Evolutionary conservation across 2,113 vertebrate species (phyloP).

Genomic region (Pitta sordida): DNA sequence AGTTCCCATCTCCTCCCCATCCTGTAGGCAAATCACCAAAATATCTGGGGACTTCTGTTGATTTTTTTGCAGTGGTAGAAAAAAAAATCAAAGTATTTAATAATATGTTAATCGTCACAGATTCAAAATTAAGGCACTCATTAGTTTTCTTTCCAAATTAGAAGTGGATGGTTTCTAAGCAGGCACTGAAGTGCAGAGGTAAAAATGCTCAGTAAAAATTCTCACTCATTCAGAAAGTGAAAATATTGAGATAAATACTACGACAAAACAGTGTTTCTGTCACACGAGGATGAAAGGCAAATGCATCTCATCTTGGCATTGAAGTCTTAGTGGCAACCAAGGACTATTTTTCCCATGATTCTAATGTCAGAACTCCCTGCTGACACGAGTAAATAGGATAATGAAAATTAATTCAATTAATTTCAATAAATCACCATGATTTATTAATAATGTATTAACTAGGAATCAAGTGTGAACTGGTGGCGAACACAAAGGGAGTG

Average conservation of each 20-base stretch:
- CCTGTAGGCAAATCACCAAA: neutral
- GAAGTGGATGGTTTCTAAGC: neutral
- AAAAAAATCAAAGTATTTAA: neutral
- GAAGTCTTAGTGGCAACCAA: neutral
- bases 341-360: neutral
- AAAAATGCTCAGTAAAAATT: neutral
- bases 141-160: neutral
- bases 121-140: neutral
- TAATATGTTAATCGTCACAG: neutral
- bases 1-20: neutral
- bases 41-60: neutral
- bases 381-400: neutral
- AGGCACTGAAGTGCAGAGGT: neutral
- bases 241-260: neutral
- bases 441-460: slow-evolving; percentile 3
- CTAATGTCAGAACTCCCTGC: neutral
- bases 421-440: neutral
- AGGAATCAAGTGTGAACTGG: neutral
- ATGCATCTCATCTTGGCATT: neutral
- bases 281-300: neutral
- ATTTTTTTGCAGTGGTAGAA: neutral
- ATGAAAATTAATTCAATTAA: neutral
- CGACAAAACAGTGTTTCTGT: neutral
- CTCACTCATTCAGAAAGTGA: neutral
- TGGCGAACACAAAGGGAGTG: neutral